Percentiles rank a stretch among this genome's conserved stretches.
phyloP scores from a whole-genome alignment of 2,797 vertebrate genomes.

The Lycodopsis pacificus region DNA sequence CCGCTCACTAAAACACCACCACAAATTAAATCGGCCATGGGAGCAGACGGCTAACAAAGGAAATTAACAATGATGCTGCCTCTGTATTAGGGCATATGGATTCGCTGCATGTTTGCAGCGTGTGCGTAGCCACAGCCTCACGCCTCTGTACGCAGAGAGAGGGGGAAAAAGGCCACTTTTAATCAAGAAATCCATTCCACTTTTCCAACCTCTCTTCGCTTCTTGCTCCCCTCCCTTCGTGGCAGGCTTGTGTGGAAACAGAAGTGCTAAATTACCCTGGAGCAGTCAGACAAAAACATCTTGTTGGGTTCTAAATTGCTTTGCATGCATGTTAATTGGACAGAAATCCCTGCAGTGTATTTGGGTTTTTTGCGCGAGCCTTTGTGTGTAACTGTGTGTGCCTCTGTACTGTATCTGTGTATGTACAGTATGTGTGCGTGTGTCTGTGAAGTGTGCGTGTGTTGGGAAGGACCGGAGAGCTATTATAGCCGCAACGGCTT shows the following conservation, averaged over 20 bases:
- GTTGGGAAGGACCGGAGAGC: slow-evolving; percentile 66
- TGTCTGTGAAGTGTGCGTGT: slow-evolving; percentile 37
- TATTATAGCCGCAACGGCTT: slow-evolving; percentile 77
- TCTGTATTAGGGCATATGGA: slow-evolving; percentile 87
- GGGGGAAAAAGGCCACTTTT: slow-evolving; percentile 82
- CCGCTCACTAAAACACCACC: slow-evolving; percentile 82
- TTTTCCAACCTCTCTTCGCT: slow-evolving; percentile 78
- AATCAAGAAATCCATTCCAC: slow-evolving; percentile 90
- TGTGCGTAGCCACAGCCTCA: slow-evolving; percentile 68
- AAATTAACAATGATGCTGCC: slow-evolving; percentile 87
- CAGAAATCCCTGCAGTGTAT: slow-evolving; percentile 87
- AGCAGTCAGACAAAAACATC: slow-evolving; percentile 89
- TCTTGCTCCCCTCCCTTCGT: slow-evolving; percentile 72
- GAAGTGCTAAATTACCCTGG: slow-evolving; percentile 85
- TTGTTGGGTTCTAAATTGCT: slow-evolving; percentile 89
- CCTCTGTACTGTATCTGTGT: slow-evolving; percentile 62
- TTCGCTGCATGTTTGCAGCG: slow-evolving; percentile 85
- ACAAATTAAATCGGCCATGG: slow-evolving; percentile 87
- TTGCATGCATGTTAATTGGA: slow-evolving; percentile 90
- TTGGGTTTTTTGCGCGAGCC: slow-evolving; percentile 75
- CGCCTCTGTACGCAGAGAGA: slow-evolving; percentile 69
- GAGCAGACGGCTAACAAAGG: slow-evolving; percentile 85
- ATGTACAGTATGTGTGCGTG: slow-evolving; percentile 47
- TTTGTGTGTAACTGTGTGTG: slow-evolving; percentile 66
- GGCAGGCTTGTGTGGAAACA: slow-evolving; percentile 79